These are phyloP conservation scores for Tragopan temminckii DNA, from an alignment of 2,797 vertebrate genomes.

Conservation along the genomic window DNA sequence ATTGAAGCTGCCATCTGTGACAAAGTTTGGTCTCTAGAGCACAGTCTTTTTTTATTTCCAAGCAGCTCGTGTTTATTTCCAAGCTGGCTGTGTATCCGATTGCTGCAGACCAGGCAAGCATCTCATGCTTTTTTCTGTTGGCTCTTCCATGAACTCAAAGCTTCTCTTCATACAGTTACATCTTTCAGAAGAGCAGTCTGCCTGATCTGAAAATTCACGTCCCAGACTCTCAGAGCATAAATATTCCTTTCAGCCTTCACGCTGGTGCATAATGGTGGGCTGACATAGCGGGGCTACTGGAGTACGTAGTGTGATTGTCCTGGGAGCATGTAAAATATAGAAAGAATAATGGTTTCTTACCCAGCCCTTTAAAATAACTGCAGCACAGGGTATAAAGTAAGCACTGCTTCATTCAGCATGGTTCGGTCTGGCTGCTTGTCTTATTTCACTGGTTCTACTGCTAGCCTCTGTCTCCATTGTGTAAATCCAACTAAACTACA, in stretches of 20 bases:
- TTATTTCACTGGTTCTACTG: not conserved
- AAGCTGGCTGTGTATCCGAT: not conserved
- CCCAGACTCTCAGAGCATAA: not conserved
- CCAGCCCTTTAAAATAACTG: not conserved
- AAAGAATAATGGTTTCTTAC: not conserved
- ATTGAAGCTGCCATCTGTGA: slow-evolving; percentile 16
- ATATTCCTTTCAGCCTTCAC: not conserved
- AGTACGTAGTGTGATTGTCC: not conserved
- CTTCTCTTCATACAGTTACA: not conserved
- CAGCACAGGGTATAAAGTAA: not conserved
- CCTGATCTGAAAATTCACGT: not conserved
- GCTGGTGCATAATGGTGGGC: not conserved
- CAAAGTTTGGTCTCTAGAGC: not conserved
- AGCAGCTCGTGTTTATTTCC: not conserved
- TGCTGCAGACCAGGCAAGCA: not conserved
- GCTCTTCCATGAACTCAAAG: not conserved
- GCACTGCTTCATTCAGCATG: not conserved
- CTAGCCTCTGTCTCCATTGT: not conserved
- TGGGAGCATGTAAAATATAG: not conserved
- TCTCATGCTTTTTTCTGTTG: not conserved
- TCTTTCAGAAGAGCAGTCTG: not conserved
- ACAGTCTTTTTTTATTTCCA: not conserved
- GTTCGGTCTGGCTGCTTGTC: not conserved
- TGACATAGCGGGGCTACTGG: not conserved
- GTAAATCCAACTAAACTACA: not conserved